Evolutionary conservation across 2,888 invertebrate genomes (phyloP), one percentile per base, ranked within the genome.

Genomic region (Monopis laevigella): DNA sequence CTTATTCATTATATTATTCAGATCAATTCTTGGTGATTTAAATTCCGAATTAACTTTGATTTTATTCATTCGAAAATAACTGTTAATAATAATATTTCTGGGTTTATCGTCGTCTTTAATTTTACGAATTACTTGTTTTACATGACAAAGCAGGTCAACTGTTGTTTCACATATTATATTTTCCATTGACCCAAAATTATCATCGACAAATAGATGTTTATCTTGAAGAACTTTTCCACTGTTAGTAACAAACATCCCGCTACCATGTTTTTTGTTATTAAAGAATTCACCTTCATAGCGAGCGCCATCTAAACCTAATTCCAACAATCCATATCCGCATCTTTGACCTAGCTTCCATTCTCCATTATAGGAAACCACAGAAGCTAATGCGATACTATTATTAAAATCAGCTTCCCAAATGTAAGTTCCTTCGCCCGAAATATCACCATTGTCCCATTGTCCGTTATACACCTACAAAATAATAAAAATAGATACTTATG

Each of bases 381-480:
- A 68, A 1, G 84, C 83, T 51, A 80, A 67, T n/a, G 80, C 66
- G 56, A 86, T 71, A 1, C 74, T 57, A 45, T 77, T 69, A 51
- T 85, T 85, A 36, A 65, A 68, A 55, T 67, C 72, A 10, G 78
- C 56, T 46, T 75, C 69, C 87, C 86, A 86, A 39, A 78, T 73
- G 46, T 86, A 86, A 45, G 82, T 75, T 1, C 87, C 86, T 44
- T 78, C 73, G 40, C 86, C 86, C 43, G 82, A 65, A 72, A 84
- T 84, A 1, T 69, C 59, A 18, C 84, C 84, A 41, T 78, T 66
- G 49, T 65, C 61, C 86, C 86, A 87, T 46, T 81, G 73, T 1
- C 87, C 87, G 45, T 63, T 73, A 54, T 86, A 87, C 57, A 77
- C 78, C 85, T 85, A 49, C 27, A 63, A 56, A 35, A 43, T 39